A percentile compares a stretch with the other conserved stretches of the same genome.
phyloP scores from a whole-genome alignment of 2,888 invertebrate species.

The Hydroisotoma schaefferi region DNA sequence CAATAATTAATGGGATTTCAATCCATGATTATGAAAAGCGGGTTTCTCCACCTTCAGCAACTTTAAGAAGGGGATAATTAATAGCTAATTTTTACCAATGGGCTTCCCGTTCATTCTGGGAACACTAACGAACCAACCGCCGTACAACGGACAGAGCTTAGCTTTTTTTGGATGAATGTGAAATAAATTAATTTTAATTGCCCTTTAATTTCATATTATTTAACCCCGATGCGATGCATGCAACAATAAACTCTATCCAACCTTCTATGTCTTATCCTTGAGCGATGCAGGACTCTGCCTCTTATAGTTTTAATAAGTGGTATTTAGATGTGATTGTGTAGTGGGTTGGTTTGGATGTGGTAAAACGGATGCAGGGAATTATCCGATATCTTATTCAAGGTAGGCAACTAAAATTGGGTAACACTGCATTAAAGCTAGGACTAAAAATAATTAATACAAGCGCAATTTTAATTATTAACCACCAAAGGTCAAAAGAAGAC shows the following conservation, averaged over 20 bases:
- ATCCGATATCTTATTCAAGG: neutral
- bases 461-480: too few relatives aligned
- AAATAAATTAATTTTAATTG: constrained; percentile 38
- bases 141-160: constrained; percentile 5
- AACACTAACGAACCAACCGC: neutral
- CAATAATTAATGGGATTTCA: constrained; percentile 15
- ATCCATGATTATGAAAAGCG: constrained; percentile 29
- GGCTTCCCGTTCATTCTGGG: constrained; percentile 30
- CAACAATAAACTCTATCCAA: neutral
- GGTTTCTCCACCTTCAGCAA: constrained; percentile 7
- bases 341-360: neutral
- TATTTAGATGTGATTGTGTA: neutral
- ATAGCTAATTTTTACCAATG: constrained; percentile 35
- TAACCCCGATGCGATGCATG: constrained; percentile 15
- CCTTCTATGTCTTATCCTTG: neutral
- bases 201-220: constrained; percentile 39
- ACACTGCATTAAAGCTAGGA: too few relatives aligned
- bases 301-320: too few relatives aligned
- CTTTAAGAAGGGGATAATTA: constrained; percentile 35
- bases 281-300: too few relatives aligned
- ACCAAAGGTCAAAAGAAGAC: too few relatives aligned
- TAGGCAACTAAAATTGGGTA: too few relatives aligned
- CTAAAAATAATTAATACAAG: too few relatives aligned
- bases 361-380: neutral
- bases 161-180: constrained; percentile 20